Conservation (phyloP, 2,888 invertebrate species). For the Idaea biselata region DNA sequence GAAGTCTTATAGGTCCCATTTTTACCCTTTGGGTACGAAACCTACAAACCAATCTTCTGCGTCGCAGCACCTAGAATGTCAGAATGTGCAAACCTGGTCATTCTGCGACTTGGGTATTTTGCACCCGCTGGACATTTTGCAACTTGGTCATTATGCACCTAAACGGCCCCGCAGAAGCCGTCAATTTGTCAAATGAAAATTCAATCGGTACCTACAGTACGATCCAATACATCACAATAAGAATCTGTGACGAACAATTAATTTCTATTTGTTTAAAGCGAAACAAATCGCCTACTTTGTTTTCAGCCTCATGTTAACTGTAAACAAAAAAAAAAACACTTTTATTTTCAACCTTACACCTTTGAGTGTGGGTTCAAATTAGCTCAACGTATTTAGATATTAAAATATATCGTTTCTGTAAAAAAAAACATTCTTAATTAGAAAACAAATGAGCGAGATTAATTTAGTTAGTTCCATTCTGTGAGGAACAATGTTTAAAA, state of each 20-base stretch:
- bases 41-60: no score
- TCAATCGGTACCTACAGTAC: background rate
- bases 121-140: no score
- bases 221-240: conserved; percentile 1
- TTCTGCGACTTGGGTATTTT: no score
- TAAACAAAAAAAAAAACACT: background rate
- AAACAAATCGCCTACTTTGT: conserved; percentile 46
- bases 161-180: no score
- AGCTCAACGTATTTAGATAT: background rate
- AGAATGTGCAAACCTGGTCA: no score
- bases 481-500: conserved; percentile 20
- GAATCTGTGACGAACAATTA: conserved; percentile 50
- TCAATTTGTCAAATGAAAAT: no score
- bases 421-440: conserved; percentile 30
- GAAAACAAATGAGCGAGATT: conserved; percentile 31
- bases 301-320: conserved; percentile 15
- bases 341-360: conserved; percentile 18
- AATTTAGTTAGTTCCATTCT: conserved; percentile 28
- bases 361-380: conserved; percentile 4
- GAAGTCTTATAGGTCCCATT: no score
- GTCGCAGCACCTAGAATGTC: no score
- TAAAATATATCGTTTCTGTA: conserved; percentile 11
- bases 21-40: no score
- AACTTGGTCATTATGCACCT: no score
- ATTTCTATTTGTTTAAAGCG: conserved; percentile 50